A percentile compares a stretch with the other conserved stretches of the same genome.
Conservation (phyloP, 2,797 vertebrate species). For the Nannoperca obscura region DNA sequence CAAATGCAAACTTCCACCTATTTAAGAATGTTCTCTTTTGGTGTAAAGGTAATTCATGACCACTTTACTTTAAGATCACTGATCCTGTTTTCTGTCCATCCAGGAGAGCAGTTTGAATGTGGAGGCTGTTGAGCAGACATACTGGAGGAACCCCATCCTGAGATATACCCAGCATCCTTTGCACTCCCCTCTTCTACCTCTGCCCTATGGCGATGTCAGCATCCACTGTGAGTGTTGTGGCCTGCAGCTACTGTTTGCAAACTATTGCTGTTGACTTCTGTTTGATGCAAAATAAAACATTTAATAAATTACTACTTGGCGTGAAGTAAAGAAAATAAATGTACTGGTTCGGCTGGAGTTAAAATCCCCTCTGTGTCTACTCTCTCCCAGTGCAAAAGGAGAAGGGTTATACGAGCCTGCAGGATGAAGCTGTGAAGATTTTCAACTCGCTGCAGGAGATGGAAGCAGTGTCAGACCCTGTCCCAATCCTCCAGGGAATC, state of each 20-base stretch:
- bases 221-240: conserved; percentile 85
- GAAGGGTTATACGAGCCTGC: conserved; percentile 94
- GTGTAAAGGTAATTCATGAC: background rate
- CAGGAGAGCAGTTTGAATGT: conserved; percentile 93
- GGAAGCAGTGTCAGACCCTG: conserved; percentile 91
- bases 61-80: conserved; percentile 2
- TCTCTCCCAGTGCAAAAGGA: conserved; percentile 90
- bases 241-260: background rate
- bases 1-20: background rate
- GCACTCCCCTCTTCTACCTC: conserved; percentile 93
- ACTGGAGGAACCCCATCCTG: conserved; percentile 93
- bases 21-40: background rate
- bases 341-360: background rate
- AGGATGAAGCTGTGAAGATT: conserved; percentile 95
- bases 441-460: conserved; percentile 96
- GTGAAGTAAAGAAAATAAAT: background rate
- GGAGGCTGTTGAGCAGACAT: conserved; percentile 94
- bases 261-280: background rate
- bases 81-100: conserved; percentile 34
- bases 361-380: background rate
- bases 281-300: background rate
- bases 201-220: conserved; percentile 92
- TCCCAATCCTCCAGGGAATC: conserved; percentile 94
- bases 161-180: conserved; percentile 95
- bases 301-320: background rate